Base-by-base conservation (phyloP, 1,140 invertebrate genomes). In the Drosophila ironensis region DNA sequence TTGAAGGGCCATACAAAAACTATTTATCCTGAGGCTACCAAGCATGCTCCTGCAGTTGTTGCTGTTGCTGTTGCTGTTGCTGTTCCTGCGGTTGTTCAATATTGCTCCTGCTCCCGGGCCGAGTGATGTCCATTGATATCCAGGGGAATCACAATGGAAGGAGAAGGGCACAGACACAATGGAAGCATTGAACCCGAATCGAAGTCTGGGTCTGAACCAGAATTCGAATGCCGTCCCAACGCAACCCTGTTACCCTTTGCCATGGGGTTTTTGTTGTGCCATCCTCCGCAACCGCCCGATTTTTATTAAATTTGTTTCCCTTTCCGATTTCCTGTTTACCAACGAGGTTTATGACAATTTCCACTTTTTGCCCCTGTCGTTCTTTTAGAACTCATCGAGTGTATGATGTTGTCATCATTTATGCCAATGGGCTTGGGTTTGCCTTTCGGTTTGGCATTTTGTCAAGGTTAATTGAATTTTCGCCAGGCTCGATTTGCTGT, bases 301-400 rank as follows among this genome's bases (percentile, higher is more conserved):
- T 86, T 87, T 87, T 87, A 87, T 87, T 87, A 87, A 87, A 87
- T 87, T 87, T 87, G 82, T 87, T 87, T 84, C 77, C 27, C 35
- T 35, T 41, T 25, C 37, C 4, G n/a, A 3, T 27, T n/a, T n/a
- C 24, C 27, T 30, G 54, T 45, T 38, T 46, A 48, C 46, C 41
- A n/a, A 37, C 14, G 16, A 46, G 57, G 73, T 66, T 57, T 63
- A 74, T 80, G 81, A 86, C 80, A 86, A 80, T 84, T 84, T 86
- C 69, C 53, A 81, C 71, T 81, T 51, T 72, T 57, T 60, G 38
- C 41, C 77, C 82, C 88, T 82, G 72, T 82, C 66, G 28, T 47
- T 59, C 24, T 69, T 42, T 45, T 33, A 24, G 42, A 69, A 70
- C 67, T 51, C 69, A 71, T 71, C 67, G 46, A 59, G 17, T 42